Conservation (phyloP, 64 coral and sea anemone species). For the Anthopleura sola region DNA sequence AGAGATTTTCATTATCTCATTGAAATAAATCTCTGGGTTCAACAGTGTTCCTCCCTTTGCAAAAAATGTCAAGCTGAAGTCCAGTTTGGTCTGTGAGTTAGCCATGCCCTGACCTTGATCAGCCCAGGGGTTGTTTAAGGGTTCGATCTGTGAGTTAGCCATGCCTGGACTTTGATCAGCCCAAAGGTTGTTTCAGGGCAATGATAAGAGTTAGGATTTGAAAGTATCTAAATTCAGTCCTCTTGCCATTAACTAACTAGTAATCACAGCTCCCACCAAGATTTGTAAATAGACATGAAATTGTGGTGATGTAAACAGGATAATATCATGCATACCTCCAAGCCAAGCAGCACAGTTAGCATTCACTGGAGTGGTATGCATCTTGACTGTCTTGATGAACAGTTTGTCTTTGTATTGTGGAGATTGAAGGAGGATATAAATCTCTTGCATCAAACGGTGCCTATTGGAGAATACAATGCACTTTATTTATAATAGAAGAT, state of each 20-base stretch:
- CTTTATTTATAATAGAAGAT: background rate
- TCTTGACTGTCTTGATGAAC: conserved; percentile 87
- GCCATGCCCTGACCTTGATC: background rate
- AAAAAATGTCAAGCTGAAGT: too few relatives aligned
- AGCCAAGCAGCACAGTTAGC: conserved; percentile 91
- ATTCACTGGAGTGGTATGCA: conserved; percentile 81
- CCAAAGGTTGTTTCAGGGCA: background rate
- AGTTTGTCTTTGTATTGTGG: conserved; percentile 84
- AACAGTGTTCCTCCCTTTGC: too few relatives aligned
- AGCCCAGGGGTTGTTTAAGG: too few relatives aligned
- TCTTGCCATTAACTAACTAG: too few relatives aligned
- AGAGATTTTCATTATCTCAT: background rate
- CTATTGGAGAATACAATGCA: conserved; percentile 31
- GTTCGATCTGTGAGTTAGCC: too few relatives aligned
- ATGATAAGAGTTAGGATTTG: too few relatives aligned
- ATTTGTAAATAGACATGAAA: too few relatives aligned
- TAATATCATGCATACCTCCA: conserved; percentile 58
- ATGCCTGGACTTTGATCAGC: background rate
- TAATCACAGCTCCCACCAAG: too few relatives aligned
- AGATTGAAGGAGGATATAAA: conserved; percentile 84
- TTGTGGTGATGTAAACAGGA: too few relatives aligned
- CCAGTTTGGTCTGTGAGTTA: too few relatives aligned
- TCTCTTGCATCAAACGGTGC: conserved; percentile 94
- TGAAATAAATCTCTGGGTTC: too few relatives aligned
- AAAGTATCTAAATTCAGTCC: too few relatives aligned